Evolutionary conservation across 1,140 invertebrate species (phyloP).

Genomic region (Leptinotarsa texana): DNA sequence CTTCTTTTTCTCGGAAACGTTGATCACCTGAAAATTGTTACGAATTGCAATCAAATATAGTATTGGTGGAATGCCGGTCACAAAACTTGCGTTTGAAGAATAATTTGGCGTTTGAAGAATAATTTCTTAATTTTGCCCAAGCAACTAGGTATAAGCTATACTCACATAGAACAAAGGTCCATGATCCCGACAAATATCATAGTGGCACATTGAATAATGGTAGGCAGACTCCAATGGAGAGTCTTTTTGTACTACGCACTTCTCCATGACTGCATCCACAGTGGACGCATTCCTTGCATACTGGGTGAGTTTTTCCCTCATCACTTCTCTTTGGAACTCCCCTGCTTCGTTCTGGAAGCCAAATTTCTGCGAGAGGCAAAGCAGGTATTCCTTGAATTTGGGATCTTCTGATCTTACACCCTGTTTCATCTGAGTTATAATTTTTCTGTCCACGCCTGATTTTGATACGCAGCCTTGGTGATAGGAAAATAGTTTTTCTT

Average conservation of each 20-base stretch:
- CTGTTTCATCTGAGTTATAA: conserved; percentile 19
- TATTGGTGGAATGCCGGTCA: too few relatives aligned
- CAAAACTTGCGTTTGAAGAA: too few relatives aligned
- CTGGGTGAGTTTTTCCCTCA: conserved; percentile 6
- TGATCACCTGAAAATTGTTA: conserved; percentile 26
- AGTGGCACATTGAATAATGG: conserved; percentile 17
- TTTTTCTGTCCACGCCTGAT: conserved; percentile 9
- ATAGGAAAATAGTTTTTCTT: conserved; percentile 20
- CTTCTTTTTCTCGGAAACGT: conserved; percentile 52
- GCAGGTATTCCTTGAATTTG: conserved; percentile 31
- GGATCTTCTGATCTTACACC: conserved; percentile 34
- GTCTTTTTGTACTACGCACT: conserved; percentile 27
- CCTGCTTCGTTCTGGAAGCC: conserved; percentile 31
- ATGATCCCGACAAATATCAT: conserved; percentile 4
- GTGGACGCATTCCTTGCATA: conserved; percentile 13
- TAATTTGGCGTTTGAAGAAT: too few relatives aligned
- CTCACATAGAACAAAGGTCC: conserved; percentile 22
- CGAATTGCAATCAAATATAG: not conserved
- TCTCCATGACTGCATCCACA: conserved; percentile 24
- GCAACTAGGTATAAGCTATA: not conserved
- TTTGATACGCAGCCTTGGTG: conserved; percentile 15
- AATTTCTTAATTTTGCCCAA: not conserved
- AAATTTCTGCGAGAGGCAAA: conserved; percentile 26
- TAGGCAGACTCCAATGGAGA: conserved; percentile 29
- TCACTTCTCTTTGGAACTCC: conserved; percentile 20